Conservation (phyloP, 1,140 invertebrate species). For the Drosophila sp. region DNA sequence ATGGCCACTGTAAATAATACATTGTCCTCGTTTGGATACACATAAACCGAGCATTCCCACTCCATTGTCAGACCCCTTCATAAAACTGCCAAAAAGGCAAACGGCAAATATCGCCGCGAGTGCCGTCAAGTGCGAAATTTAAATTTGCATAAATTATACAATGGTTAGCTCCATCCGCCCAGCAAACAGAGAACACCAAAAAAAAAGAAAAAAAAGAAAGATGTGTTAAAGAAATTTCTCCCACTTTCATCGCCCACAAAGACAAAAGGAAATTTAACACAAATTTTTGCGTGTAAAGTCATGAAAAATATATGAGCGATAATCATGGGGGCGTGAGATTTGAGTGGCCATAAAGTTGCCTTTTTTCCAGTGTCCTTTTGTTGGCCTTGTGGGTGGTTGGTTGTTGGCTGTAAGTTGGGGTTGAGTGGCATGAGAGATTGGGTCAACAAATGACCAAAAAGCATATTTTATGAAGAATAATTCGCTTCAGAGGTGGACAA, state of each 20-base stretch:
- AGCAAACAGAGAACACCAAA: conserved; percentile 17
- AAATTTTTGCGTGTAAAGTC: conserved; percentile 27
- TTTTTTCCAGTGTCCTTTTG: conserved; percentile 7
- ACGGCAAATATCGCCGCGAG: conserved; percentile 29
- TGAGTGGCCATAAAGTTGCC: conserved; percentile 17
- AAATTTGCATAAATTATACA: conserved; percentile 59
- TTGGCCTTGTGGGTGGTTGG: not conserved
- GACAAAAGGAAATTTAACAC: conserved; percentile 29
- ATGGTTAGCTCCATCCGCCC: conserved; percentile 14
- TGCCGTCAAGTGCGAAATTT: conserved; percentile 57
- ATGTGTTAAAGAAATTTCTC: conserved; percentile 11
- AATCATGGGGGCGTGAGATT: conserved; percentile 32
- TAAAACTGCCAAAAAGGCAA: conserved; percentile 32
- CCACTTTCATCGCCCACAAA: conserved; percentile 13
- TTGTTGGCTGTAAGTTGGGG: no score
- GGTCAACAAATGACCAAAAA: conserved; percentile 22
- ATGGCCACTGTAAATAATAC: conserved; percentile 3
- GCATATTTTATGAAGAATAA: conserved; percentile 16
- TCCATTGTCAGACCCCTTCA: not conserved
- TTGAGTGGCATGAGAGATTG: not conserved
- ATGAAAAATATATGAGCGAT: conserved; percentile 46
- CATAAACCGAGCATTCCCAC: not conserved
- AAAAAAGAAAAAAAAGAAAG: conserved; percentile 6
- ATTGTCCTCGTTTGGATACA: not conserved
- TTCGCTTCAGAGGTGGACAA: not conserved